These are phyloP conservation scores for Scaptomyza tumidula DNA, from an alignment of 2,888 invertebrate species.

Conservation along the genomic window DNA sequence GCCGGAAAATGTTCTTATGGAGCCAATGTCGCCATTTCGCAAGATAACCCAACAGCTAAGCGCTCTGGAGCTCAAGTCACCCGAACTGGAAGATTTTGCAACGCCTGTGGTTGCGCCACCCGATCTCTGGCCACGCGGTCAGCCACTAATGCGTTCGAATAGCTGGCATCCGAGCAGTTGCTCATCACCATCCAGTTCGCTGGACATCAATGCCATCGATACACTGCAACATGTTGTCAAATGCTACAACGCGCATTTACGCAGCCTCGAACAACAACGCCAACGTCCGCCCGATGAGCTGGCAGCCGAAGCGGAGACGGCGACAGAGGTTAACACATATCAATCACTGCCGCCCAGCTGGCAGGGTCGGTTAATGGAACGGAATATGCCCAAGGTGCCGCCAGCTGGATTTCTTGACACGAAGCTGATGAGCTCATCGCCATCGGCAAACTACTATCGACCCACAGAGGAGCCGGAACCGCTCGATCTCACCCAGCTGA, in stretches of 20 bases:
- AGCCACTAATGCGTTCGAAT: constrained; percentile 79
- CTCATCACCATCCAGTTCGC: constrained; percentile 72
- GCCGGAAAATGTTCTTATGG: constrained; percentile 84
- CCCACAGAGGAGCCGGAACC: constrained; percentile 93
- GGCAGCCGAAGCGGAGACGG: background rate
- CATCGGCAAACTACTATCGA: constrained; percentile 91
- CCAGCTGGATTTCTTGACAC: constrained; percentile 85
- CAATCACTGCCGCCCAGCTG: constrained; percentile 79
- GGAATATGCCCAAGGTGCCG: constrained; percentile 49
- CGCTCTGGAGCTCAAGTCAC: constrained; percentile 89
- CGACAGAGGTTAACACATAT: constrained; percentile 48
- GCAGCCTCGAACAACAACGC: constrained; percentile 38
- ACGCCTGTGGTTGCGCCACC: constrained; percentile 88
- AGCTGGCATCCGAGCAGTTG: constrained; percentile 74
- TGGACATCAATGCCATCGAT: constrained; percentile 83
- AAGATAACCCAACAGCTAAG: constrained; percentile 91
- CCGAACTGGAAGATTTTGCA: constrained; percentile 90
- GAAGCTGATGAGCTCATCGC: constrained; percentile 84
- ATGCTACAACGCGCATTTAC: constrained; percentile 81
- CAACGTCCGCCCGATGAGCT: background rate
- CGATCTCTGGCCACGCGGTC: constrained; percentile 87
- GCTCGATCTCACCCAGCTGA: constrained; percentile 93
- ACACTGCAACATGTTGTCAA: constrained; percentile 82
- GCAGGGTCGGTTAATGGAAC: constrained; percentile 62
- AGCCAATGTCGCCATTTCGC: constrained; percentile 90